Evolutionary conservation across 2,888 invertebrate genomes (phyloP).

Genomic region (Syrphus vitripennis): DNA sequence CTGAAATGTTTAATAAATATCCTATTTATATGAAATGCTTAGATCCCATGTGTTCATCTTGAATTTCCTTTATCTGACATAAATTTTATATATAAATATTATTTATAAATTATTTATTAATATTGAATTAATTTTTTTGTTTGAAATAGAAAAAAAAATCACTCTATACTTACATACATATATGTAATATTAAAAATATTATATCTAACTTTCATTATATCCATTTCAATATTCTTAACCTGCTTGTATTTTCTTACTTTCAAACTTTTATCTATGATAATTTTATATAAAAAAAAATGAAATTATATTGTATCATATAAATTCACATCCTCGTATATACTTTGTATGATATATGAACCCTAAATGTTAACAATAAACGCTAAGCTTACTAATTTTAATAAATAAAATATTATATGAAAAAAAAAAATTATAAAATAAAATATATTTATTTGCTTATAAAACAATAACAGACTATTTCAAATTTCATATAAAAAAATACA

Average conservation of each 20-base stretch:
- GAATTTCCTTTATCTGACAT: too few relatives aligned
- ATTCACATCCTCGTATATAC: background rate
- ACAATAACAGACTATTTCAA: constrained; percentile 53
- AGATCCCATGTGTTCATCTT: too few relatives aligned
- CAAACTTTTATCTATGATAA: background rate
- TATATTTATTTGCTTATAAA: constrained; percentile 56
- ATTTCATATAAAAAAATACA: constrained; percentile 1
- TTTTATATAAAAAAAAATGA: background rate
- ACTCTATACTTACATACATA: too few relatives aligned
- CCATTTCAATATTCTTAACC: too few relatives aligned
- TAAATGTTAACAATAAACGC: constrained; percentile 64
- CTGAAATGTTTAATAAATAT: too few relatives aligned
- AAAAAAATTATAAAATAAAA: background rate
- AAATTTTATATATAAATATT: too few relatives aligned
- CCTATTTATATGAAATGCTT: too few relatives aligned
- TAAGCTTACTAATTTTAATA: constrained; percentile 48
- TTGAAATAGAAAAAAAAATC: too few relatives aligned
- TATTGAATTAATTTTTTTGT: too few relatives aligned
- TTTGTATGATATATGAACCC: constrained; percentile 9
- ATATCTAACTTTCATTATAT: too few relatives aligned
- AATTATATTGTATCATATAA: background rate
- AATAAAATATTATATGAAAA: background rate
- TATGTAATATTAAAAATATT: too few relatives aligned
- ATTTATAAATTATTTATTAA: too few relatives aligned
- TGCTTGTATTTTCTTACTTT: background rate